Conservation (phyloP, 1,140 invertebrate species). For the Heliconius eleuchia region DNA sequence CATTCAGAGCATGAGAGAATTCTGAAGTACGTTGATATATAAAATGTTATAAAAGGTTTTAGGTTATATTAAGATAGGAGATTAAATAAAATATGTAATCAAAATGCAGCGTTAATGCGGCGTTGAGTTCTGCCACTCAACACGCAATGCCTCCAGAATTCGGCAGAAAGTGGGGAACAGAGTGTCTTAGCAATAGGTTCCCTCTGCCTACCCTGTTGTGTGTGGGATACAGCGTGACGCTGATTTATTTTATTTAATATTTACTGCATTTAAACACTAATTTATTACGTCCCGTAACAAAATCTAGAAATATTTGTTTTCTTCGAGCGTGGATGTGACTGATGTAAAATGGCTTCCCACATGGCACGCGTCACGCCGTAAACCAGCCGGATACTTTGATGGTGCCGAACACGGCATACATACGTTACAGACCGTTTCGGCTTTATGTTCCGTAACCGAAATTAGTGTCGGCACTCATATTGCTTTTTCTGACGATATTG, state of each 20-base stretch:
- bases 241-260: background rate
- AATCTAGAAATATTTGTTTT: constrained; percentile 37
- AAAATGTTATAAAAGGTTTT: background rate
- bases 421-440: constrained; percentile 41
- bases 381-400: constrained; percentile 44
- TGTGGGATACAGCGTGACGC: too few relatives aligned
- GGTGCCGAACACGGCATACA: constrained; percentile 39
- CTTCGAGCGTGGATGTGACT: constrained; percentile 27
- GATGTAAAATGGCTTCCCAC: constrained; percentile 30
- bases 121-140: too few relatives aligned
- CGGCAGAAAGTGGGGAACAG: too few relatives aligned
- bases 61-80: background rate
- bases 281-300: background rate
- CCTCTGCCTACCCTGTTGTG: too few relatives aligned
- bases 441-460: constrained; percentile 44
- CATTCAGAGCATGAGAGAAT: background rate
- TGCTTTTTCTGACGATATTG: constrained; percentile 29
- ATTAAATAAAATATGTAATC: background rate
- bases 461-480: constrained; percentile 35
- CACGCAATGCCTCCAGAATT: too few relatives aligned
- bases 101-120: too few relatives aligned
- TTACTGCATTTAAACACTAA: background rate
- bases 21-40: background rate
- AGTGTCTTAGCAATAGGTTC: too few relatives aligned
- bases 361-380: constrained; percentile 38